Evolutionary conservation across 2,113 vertebrate species (phyloP).

Genomic region (Irena cyanogastra): DNA sequence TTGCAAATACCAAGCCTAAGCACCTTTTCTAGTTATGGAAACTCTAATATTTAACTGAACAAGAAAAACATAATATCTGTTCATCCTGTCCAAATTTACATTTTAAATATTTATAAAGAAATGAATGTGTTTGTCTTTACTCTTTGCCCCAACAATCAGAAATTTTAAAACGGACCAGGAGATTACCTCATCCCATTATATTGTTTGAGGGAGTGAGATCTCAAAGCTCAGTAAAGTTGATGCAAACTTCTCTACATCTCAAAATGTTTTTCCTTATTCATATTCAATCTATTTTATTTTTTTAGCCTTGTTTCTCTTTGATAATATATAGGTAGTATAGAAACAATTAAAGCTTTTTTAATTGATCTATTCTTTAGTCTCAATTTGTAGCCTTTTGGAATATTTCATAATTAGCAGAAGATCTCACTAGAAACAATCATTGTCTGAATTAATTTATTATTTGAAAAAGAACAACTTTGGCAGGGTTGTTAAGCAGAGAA

Average conservation of each 20-base stretch:
- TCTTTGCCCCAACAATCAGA: background rate
- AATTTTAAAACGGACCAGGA: background rate
- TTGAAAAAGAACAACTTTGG: constrained; percentile 23
- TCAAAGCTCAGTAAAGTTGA: background rate
- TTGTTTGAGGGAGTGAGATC: background rate
- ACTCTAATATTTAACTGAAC: background rate
- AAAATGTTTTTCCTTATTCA: rapidly evolving
- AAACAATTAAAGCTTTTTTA: background rate
- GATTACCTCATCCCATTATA: background rate
- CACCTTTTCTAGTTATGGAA: background rate
- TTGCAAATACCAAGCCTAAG: background rate
- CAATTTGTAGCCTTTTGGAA: background rate
- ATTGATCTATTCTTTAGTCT: background rate
- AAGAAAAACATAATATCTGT: background rate
- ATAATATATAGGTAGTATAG: background rate
- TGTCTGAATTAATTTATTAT: constrained; percentile 25
- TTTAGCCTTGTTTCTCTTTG: background rate
- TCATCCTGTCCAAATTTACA: background rate
- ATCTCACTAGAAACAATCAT: background rate
- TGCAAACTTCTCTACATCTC: background rate
- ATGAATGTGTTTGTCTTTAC: background rate
- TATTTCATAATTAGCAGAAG: background rate
- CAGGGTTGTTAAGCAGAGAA: background rate
- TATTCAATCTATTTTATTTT: background rate
- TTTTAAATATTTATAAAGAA: background rate